Percentiles rank a stretch among this genome's conserved stretches.
These are phyloP conservation scores for Neodiprion fabricii DNA, from an alignment of 1,140 invertebrate species.

Conservation along the genomic window DNA sequence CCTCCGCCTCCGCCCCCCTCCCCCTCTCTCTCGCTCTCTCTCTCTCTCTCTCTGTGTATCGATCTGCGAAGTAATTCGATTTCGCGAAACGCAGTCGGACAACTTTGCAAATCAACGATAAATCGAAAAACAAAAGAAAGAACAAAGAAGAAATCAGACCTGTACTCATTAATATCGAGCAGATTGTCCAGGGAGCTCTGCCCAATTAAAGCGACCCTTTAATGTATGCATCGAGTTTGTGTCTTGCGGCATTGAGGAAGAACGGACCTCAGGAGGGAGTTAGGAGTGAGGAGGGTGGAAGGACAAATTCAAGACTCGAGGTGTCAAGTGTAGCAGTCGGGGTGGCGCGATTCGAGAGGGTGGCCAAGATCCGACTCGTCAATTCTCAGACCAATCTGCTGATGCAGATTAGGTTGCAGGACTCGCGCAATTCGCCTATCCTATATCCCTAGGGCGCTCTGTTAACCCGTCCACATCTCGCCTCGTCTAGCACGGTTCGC, in stretches of 20 bases:
- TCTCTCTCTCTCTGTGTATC: slow-evolving; percentile 4
- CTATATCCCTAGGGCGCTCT: neutral
- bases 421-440: neutral
- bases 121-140: neutral
- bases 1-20: neutral
- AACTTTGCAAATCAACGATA: neutral
- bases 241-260: slow-evolving; percentile 33
- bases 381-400: slow-evolving; percentile 61
- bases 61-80: neutral
- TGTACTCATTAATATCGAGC: slow-evolving; percentile 1
- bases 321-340: slow-evolving; percentile 16
- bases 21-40: slow-evolving; percentile 10
- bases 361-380: slow-evolving; percentile 34
- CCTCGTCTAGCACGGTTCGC: neutral
- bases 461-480: neutral
- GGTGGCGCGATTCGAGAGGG: neutral
- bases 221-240: slow-evolving; percentile 59
- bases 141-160: neutral
- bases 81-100: neutral
- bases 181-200: slow-evolving; percentile 32
- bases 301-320: slow-evolving; percentile 19
- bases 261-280: slow-evolving; percentile 3
- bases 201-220: slow-evolving; percentile 52
- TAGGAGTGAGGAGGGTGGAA: slow-evolving; percentile 18
- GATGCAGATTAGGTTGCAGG: slow-evolving; percentile 54